A percentile compares a stretch with the other conserved stretches of the same genome.
phyloP scores from a whole-genome alignment of 2,113 vertebrate species.

The Ranitomeya variabilis region DNA sequence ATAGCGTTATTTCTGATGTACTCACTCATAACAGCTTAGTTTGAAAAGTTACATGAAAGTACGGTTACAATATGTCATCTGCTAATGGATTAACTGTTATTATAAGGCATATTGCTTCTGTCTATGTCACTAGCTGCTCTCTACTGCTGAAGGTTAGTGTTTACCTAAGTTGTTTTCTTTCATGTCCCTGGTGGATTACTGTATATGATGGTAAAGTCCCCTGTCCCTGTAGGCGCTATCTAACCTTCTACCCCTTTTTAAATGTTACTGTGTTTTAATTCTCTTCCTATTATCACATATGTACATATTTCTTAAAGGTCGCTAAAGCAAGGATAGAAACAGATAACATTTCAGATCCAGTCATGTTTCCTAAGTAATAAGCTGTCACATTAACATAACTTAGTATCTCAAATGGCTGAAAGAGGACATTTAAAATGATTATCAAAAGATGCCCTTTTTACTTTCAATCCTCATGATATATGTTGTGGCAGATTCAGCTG shows the following conservation, averaged over 20 bases:
- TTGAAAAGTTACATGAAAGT: too few relatives aligned
- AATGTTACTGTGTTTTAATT: constrained; percentile 40
- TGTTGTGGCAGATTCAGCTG: not conserved
- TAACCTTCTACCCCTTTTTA: constrained; percentile 43
- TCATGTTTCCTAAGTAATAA: constrained; percentile 21
- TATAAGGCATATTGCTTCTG: not conserved
- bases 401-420: constrained; percentile 1
- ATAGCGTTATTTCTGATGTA: too few relatives aligned
- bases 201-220: not conserved
- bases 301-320: constrained; percentile 15
- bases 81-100: not conserved
- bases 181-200: not conserved
- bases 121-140: not conserved
- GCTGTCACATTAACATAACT: constrained; percentile 14
- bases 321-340: not conserved
- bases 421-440: not conserved
- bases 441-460: constrained; percentile 4
- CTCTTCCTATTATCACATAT: not conserved
- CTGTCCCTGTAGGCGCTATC: constrained; percentile 35
- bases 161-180: constrained; percentile 8
- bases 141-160: not conserved
- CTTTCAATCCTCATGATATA: not conserved
- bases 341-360: constrained; percentile 25
- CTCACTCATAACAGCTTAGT: too few relatives aligned
- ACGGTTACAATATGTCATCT: not conserved